Percentiles rank a stretch among this genome's conserved stretches.
These are phyloP conservation scores for Cottoperca gobio DNA, from an alignment of 2,797 vertebrate species.

Conservation along the genomic window DNA sequence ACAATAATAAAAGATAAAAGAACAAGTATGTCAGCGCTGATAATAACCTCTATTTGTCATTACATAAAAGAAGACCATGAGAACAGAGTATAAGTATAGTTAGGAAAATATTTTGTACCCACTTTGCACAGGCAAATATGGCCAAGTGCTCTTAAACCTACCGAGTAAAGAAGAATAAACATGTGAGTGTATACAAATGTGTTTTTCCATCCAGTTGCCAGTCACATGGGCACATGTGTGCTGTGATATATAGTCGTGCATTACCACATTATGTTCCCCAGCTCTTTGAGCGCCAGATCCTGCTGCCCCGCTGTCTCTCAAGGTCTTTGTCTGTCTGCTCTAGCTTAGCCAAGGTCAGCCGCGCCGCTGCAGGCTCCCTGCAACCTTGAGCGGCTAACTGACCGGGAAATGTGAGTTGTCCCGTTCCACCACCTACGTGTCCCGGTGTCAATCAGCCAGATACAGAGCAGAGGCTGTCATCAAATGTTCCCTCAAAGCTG, in stretches of 20 bases:
- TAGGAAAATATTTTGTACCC: neutral
- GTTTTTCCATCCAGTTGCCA: slow-evolving; percentile 35
- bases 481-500: slow-evolving; percentile 55
- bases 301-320: slow-evolving; percentile 74
- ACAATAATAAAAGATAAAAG: neutral
- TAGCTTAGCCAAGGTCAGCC: slow-evolving; percentile 76
- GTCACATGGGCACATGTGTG: slow-evolving; percentile 31
- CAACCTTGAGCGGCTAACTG: slow-evolving; percentile 82
- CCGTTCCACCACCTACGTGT: slow-evolving; percentile 64
- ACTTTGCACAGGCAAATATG: neutral
- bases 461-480: slow-evolving; percentile 56
- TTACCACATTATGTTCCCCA: slow-evolving; percentile 73
- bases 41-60: neutral
- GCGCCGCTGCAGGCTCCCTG: slow-evolving; percentile 61
- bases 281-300: slow-evolving; percentile 72
- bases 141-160: neutral
- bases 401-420: slow-evolving; percentile 82
- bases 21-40: slow-evolving; percentile 1
- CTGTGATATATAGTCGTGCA: slow-evolving; percentile 73
- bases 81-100: neutral
- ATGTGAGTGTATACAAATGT: slow-evolving; percentile 29
- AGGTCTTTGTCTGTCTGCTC: slow-evolving; percentile 77
- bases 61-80: neutral
- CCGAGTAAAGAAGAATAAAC: slow-evolving; percentile 21
- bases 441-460: slow-evolving; percentile 73